Conservation (phyloP, 2,113 vertebrate genomes). For the Sardina pilchardus region DNA sequence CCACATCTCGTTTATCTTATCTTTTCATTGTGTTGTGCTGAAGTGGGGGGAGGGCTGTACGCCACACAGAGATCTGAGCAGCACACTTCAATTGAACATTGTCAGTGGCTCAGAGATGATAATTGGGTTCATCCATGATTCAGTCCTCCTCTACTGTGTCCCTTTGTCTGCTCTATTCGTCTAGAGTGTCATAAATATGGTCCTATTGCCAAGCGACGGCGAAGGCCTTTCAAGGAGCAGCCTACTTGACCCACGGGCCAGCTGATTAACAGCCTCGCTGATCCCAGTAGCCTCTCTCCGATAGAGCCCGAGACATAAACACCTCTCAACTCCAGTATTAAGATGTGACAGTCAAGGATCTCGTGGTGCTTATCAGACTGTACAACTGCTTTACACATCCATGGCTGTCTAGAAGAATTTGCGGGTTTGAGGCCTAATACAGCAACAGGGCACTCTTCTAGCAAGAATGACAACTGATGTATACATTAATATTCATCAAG, state of each 20-base stretch:
- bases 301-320: background rate
- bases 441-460: background rate
- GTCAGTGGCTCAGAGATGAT: slow-evolving; percentile 40
- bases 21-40: slow-evolving; percentile 5
- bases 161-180: background rate
- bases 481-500: background rate
- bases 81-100: slow-evolving; percentile 23
- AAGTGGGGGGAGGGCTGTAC: background rate
- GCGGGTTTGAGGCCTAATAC: background rate
- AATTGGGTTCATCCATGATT: slow-evolving; percentile 33
- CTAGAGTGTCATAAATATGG: background rate
- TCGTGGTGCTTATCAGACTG: background rate
- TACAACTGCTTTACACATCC: background rate
- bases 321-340: background rate
- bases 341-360: background rate
- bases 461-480: background rate
- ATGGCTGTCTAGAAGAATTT: background rate
- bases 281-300: background rate
- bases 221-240: background rate
- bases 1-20: slow-evolving; percentile 7
- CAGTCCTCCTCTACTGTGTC: background rate
- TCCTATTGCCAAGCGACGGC: background rate
- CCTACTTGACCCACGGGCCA: background rate
- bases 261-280: slow-evolving; percentile 11
- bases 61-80: slow-evolving; percentile 12